A percentile compares a stretch with the other conserved stretches of the same genome.
These are phyloP conservation scores for Tetrao urogallus DNA, from an alignment of 2,113 vertebrate species.

Conservation along the genomic window DNA sequence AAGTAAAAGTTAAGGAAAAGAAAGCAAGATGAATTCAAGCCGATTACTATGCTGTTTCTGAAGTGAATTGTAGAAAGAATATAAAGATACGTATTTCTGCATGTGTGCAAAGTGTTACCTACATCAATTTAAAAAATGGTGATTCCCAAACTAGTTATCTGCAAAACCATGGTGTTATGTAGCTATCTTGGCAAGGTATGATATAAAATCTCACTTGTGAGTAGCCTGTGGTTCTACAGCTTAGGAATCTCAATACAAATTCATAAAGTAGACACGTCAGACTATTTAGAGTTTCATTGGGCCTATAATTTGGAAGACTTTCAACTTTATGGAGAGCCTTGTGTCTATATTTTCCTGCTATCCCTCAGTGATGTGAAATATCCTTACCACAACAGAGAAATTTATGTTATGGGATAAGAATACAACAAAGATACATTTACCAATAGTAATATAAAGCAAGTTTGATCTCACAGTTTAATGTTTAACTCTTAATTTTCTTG, in stretches of 20 bases:
- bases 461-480: neutral
- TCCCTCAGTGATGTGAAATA: neutral
- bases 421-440: neutral
- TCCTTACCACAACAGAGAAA: neutral
- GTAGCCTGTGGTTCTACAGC: neutral
- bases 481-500: neutral
- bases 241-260: neutral
- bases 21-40: neutral
- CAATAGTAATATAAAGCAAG: neutral
- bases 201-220: neutral
- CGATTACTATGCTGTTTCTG: neutral
- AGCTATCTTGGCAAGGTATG: neutral
- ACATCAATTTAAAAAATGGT: rapidly evolving
- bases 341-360: neutral
- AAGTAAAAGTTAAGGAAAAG: neutral
- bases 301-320: neutral
- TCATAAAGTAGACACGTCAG: neutral
- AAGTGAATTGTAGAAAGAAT: neutral
- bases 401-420: neutral
- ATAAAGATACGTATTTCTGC: neutral
- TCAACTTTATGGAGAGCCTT: neutral
- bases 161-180: neutral
- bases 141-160: neutral
- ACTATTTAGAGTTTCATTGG: neutral
- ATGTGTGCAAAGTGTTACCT: neutral